These are phyloP conservation scores for Tamias sibiricus DNA, from an alignment of 2,113 vertebrate genomes.

Conservation along the genomic window DNA sequence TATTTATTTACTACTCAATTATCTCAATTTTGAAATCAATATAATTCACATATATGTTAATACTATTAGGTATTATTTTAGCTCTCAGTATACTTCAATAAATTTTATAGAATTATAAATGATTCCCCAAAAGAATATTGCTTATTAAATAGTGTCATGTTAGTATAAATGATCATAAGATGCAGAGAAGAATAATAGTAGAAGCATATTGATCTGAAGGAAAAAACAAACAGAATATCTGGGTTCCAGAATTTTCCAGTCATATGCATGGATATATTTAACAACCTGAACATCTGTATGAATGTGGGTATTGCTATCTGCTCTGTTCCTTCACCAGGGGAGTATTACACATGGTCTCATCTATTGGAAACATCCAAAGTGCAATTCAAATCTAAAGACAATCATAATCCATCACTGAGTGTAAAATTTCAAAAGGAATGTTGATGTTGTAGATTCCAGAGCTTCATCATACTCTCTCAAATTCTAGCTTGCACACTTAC, in stretches of 20 bases:
- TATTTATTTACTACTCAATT: background rate
- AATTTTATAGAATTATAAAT: constrained; percentile 56
- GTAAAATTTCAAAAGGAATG: background rate
- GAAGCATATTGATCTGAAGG: background rate
- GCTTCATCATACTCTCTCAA: background rate
- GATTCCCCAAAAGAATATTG: background rate
- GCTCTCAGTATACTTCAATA: background rate
- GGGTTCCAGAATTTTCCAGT: background rate
- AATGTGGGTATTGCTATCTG: background rate
- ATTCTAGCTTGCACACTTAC: background rate
- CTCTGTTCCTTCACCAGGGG: background rate
- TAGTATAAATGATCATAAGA: constrained; percentile 27
- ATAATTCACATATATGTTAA: background rate
- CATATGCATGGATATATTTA: background rate
- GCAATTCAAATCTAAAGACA: background rate
- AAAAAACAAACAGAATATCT: background rate
- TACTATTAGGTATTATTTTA: background rate
- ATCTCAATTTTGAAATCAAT: background rate
- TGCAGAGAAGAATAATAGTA: background rate
- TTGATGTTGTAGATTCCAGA: background rate
- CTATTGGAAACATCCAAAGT: background rate
- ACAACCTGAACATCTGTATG: background rate
- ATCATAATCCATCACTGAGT: background rate
- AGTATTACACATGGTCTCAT: background rate
- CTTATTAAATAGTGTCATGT: background rate